Base-by-base conservation (phyloP, 2,888 invertebrate genomes). In the Gonocerus acuteangulatus region DNA sequence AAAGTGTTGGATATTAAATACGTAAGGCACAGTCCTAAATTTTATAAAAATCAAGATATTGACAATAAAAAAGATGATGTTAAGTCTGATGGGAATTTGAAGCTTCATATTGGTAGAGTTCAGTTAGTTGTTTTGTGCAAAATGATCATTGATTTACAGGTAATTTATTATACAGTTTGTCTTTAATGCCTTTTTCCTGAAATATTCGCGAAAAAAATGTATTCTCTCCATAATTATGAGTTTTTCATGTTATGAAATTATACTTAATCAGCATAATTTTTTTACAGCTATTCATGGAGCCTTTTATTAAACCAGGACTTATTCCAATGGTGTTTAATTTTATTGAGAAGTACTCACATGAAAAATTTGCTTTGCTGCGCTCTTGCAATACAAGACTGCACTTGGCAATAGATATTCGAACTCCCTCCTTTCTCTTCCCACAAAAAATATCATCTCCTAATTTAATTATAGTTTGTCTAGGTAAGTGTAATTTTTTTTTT, bases 401-500 rank as follows among this genome's bases (percentile, higher is more conserved):
- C 65, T 73, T 86, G 1, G 81, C 81, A 32, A 78, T 86, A 32
- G 82, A 84, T 72, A 79, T 86, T 54, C 84, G 85, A 70, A 85
- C 86, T 1, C 89, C 89, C 3, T 83, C 86, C 0, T 73, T 91
- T 16, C 74, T 89, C 36, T 74, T 90, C 49, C 90, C 90, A 0
- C 89, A 89, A 69, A 87, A 87, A 70, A 84, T 86, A 1, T 85
- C 86, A 4, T 87, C 87, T 0, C 86, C 87, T 0, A 87, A 86
- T 71, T 77, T 89, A 6, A 73, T 90, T 48, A 82, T 89, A 19
- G 75, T 89, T n/a, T 86, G 87, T 70, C 80, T 84, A 74, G 86
- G 85, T 82, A 74, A 70, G 47, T 2, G 23, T n/a, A 2, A 48
- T 47, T 22, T 9, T n/a, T n/a, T n/a, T n/a, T n/a, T n/a, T 16